Base-by-base conservation (phyloP, 2,113 vertebrate genomes). In the Psilopogon haemacephalus region DNA sequence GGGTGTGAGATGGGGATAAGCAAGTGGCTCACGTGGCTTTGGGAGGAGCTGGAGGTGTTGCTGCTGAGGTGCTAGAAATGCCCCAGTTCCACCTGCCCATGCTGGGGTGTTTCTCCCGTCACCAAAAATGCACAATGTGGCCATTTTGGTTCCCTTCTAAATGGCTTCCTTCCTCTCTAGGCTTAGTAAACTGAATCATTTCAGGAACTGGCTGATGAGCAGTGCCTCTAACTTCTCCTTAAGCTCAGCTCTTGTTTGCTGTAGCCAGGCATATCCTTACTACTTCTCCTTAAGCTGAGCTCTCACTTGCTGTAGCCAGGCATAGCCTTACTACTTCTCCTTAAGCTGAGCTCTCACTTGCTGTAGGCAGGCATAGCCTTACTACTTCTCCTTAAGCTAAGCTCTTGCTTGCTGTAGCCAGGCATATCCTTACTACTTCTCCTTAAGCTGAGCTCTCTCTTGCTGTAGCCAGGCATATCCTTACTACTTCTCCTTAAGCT, bases 1-100 rank as follows among this genome's bases (percentile, higher is more conserved):
- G 77, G 60, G 59, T 94, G 93, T 28, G 75, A 95, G 89, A 38
- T 91, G 85, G 72, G 93, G 68, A 70, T 67, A 88, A 91, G 83
- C 82, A 63, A 71, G 30, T 68, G 74, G 72, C 71, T 59, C 83
- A 20, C 23, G 26, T 73, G 82, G 68, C 65, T 56, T 42, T 73
- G 60, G 85, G 82, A 59, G 60, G 42, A 21, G 56, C 75, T 86
- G 1, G 0, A 28, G 52, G 48, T 68, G 56, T 62, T 78, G 86
- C 59, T 80, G 1, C n/a, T 70, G 82, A 12, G n/a, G 35, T 94
- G 78, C 44, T 62, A 23, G 55, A 79, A 82, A 80, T 20, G 76
- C 73, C 46, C 6, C n/a, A 60, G 16, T 64, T 87, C 46, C 24
- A 37, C 6, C 0, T 30, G 38, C 30, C 35, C 3, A 8, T n/a